phyloP scores from a whole-genome alignment of 2,113 vertebrate species.

The Siniperca chuatsi region DNA sequence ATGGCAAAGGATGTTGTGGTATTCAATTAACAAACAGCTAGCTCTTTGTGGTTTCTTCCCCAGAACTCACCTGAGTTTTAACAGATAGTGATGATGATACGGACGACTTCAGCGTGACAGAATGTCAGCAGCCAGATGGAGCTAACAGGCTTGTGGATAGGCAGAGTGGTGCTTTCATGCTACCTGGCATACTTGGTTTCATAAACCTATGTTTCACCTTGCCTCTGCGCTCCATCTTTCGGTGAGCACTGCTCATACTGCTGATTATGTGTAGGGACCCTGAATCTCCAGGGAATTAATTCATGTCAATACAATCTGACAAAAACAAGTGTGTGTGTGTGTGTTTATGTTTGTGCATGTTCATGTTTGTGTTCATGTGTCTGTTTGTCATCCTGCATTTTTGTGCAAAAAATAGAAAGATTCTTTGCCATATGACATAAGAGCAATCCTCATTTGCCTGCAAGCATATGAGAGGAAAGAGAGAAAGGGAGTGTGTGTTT shows the following conservation, averaged over 20 bases:
- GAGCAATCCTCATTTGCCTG: constrained; percentile 32
- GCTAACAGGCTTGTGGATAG: neutral
- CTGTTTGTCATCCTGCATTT: constrained; percentile 12
- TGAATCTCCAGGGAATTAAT: neutral
- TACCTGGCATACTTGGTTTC: neutral
- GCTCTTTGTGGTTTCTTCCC: no score
- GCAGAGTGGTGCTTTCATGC: neutral
- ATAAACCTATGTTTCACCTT: neutral
- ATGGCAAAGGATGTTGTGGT: no score
- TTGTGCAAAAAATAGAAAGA: constrained; percentile 11
- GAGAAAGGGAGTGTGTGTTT: neutral
- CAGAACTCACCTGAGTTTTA: no score
- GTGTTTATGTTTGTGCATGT: neutral
- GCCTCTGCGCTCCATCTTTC: neutral
- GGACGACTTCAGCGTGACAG: no score
- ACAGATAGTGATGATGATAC: neutral
- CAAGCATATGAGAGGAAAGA: constrained; percentile 15
- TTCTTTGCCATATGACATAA: constrained; percentile 31
- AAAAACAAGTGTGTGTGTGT: neutral
- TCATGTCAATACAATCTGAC: neutral
- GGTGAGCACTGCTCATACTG: neutral
- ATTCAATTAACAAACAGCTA: no score
- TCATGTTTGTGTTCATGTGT: neutral
- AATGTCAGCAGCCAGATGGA: no score
- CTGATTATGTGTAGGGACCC: neutral